phyloP scores from a whole-genome alignment of 1,140 invertebrate species.

The Zaprionus kolodkinae region DNA sequence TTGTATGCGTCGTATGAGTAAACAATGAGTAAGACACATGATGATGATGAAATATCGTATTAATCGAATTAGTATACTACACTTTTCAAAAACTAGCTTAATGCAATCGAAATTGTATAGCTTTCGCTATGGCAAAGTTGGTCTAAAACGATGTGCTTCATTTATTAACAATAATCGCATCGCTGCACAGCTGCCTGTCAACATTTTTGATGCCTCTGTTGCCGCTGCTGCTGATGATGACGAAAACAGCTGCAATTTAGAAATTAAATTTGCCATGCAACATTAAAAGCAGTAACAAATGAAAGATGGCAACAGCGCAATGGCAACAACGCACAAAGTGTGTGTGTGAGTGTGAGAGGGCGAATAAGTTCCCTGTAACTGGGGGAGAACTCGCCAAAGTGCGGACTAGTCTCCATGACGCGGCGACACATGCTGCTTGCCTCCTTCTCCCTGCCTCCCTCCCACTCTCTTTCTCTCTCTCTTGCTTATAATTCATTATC shows the following conservation, averaged over 20 bases:
- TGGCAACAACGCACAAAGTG: background rate
- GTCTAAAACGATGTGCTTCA: background rate
- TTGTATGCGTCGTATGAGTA: background rate
- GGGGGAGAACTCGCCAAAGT: conserved; percentile 8
- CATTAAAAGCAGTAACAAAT: conserved; percentile 65
- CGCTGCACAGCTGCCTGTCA: background rate
- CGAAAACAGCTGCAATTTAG: conserved; percentile 81
- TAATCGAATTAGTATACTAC: background rate
- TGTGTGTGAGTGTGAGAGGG: conserved; percentile 43
- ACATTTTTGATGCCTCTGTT: conserved; percentile 9
- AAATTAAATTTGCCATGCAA: conserved; percentile 83
- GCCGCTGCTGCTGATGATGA: conserved; percentile 29
- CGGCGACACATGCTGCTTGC: conserved; percentile 40
- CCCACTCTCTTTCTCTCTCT: conserved; percentile 17
- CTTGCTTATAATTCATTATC: conserved; percentile 75
- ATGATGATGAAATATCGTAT: background rate
- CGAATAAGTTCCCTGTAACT: conserved; percentile 15
- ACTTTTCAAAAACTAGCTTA: background rate
- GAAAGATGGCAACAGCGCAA: conserved; percentile 20
- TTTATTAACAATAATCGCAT: background rate
- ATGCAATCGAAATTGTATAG: background rate
- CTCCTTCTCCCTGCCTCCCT: background rate
- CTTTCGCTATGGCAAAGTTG: background rate
- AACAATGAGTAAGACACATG: background rate
- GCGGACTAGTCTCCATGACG: conserved; percentile 29